These are phyloP conservation scores for Trisateles emortualis DNA, from an alignment of 2,888 invertebrate genomes.

Conservation along the genomic window DNA sequence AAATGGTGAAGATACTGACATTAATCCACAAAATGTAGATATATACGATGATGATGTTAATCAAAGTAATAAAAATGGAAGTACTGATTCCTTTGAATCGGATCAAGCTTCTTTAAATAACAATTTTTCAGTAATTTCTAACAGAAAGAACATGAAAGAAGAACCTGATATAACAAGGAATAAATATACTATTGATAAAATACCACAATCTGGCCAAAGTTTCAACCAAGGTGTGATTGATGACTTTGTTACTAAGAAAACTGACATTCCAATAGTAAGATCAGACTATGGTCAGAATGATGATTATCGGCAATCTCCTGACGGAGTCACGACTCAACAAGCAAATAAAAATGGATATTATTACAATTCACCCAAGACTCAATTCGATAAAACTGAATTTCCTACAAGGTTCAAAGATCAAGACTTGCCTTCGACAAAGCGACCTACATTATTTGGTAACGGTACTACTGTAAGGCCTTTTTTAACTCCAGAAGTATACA, in stretches of 20 bases:
- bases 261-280: not conserved
- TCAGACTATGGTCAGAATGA: constrained; percentile 5
- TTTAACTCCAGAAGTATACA: constrained; percentile 23
- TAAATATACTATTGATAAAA: not conserved
- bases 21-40: not conserved
- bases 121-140: not conserved
- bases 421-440: not conserved
- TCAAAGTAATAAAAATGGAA: not conserved
- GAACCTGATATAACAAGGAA: not conserved
- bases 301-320: not conserved
- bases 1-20: not conserved
- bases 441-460: constrained; percentile 4
- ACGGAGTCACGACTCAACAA: constrained; percentile 5
- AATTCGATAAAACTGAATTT: constrained; percentile 21
- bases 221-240: not conserved
- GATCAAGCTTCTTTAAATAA: not conserved
- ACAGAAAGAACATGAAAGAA: not conserved
- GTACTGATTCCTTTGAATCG: not conserved
- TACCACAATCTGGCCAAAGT: not conserved
- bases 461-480: constrained; percentile 32
- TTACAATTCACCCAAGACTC: constrained; percentile 26
- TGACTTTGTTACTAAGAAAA: not conserved
- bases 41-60: not conserved
- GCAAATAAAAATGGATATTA: constrained; percentile 22
- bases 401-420: constrained; percentile 29